Conservation (phyloP, 2,888 invertebrate genomes). For the Piscicola geometra region DNA sequence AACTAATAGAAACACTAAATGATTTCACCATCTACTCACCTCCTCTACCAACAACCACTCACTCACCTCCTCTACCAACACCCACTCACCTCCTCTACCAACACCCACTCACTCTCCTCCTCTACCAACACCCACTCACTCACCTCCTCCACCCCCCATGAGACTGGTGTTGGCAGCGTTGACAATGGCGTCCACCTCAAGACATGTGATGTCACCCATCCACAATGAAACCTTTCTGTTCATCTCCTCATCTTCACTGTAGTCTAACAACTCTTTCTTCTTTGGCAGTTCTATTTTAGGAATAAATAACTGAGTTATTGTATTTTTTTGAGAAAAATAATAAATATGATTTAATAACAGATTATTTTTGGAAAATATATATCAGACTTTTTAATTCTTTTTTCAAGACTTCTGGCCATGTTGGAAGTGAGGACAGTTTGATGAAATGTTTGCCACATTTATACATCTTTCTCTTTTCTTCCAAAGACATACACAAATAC, state of each 20-base stretch:
- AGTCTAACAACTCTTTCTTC: background rate
- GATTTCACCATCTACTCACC: slow-evolving; percentile 44
- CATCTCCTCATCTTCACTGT: background rate
- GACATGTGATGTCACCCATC: slow-evolving; percentile 73
- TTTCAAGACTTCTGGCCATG: slow-evolving; percentile 47
- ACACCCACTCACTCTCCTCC: too few relatives aligned
- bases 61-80: too few relatives aligned
- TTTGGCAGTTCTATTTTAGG: background rate
- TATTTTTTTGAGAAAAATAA: too few relatives aligned
- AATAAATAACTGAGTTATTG: too few relatives aligned
- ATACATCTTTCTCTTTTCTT: slow-evolving; percentile 51
- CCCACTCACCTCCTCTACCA: too few relatives aligned
- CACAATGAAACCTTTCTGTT: slow-evolving; percentile 54
- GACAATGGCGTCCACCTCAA: slow-evolving; percentile 81
- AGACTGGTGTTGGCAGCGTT: slow-evolving; percentile 79
- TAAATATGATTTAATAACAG: too few relatives aligned
- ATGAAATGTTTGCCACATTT: slow-evolving; percentile 48
- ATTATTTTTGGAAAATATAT: background rate
- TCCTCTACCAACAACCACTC: too few relatives aligned
- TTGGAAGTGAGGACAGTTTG: slow-evolving; percentile 46
- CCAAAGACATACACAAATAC: slow-evolving; percentile 48
- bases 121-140: too few relatives aligned
- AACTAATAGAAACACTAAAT: too few relatives aligned
- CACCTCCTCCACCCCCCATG: slow-evolving; percentile 74
- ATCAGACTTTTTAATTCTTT: background rate